Evolutionary conservation across 2,797 vertebrate species (phyloP).

Genomic region (Meda fulgida): DNA sequence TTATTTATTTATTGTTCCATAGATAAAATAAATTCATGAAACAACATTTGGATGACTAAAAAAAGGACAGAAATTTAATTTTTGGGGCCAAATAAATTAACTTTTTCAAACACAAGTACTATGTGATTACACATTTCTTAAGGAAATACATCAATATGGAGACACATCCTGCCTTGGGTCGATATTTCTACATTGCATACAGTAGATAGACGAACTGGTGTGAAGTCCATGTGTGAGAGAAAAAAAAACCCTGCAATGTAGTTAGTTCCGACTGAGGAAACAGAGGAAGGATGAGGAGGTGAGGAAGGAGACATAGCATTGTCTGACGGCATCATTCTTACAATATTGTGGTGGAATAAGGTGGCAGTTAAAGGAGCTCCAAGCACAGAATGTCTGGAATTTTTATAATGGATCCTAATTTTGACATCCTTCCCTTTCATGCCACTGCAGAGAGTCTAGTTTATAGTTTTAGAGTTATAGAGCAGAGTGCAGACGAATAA

Average conservation of each 20-base stretch:
- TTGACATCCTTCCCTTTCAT: constrained; percentile 5
- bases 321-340: constrained; percentile 39
- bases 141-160: neutral
- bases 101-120: neutral
- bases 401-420: constrained; percentile 33
- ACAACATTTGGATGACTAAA: neutral
- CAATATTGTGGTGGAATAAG: constrained; percentile 11
- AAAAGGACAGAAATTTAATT: neutral
- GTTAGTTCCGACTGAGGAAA: constrained; percentile 32
- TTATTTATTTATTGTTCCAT: neutral
- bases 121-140: neutral
- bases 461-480: neutral
- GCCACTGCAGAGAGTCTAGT: neutral
- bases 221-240: neutral
- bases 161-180: neutral
- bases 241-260: neutral
- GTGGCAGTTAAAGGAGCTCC: constrained; percentile 4
- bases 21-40: neutral
- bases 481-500: neutral
- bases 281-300: constrained; percentile 3
- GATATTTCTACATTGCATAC: constrained; percentile 23
- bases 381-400: constrained; percentile 7
- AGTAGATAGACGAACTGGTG: constrained; percentile 25
- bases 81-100: neutral
- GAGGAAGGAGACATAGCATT: constrained; percentile 11